phyloP scores from a whole-genome alignment of 2,113 vertebrate genomes.

The Crotophaga sulcirostris region DNA sequence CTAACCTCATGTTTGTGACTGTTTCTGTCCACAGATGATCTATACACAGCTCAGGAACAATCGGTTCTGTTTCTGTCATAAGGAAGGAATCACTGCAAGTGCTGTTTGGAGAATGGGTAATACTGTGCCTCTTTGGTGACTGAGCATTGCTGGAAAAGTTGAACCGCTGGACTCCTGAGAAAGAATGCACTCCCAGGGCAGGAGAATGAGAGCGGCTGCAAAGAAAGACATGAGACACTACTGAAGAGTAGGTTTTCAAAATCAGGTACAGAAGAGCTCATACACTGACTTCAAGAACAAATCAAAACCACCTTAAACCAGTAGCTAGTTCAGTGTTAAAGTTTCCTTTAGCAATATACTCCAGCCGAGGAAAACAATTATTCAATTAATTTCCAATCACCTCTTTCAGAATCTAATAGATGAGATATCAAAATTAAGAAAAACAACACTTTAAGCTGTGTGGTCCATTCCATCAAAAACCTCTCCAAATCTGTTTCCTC shows the following conservation, averaged over 20 bases:
- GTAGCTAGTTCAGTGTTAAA: background rate
- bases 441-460: background rate
- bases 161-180: constrained; percentile 89
- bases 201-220: constrained; percentile 94
- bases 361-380: background rate
- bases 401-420: background rate
- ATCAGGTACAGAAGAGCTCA: background rate
- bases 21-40: constrained; percentile 95
- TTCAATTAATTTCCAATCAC: background rate
- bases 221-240: background rate
- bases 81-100: constrained; percentile 81
- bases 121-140: constrained; percentile 81
- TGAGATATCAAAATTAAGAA: background rate
- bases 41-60: constrained; percentile 92
- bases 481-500: background rate
- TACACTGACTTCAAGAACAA: background rate
- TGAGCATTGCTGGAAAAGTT: constrained; percentile 85
- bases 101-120: constrained; percentile 84
- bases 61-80: constrained; percentile 87
- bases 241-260: background rate
- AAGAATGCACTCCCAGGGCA: constrained; percentile 90
- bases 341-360: background rate
- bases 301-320: background rate
- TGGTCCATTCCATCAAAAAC: background rate
- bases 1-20: constrained; percentile 77